A percentile compares a stretch with the other conserved stretches of the same genome.
Evolutionary conservation across 1,140 invertebrate genomes (phyloP).

Genomic region (Archegozetes longisetosus): DNA sequence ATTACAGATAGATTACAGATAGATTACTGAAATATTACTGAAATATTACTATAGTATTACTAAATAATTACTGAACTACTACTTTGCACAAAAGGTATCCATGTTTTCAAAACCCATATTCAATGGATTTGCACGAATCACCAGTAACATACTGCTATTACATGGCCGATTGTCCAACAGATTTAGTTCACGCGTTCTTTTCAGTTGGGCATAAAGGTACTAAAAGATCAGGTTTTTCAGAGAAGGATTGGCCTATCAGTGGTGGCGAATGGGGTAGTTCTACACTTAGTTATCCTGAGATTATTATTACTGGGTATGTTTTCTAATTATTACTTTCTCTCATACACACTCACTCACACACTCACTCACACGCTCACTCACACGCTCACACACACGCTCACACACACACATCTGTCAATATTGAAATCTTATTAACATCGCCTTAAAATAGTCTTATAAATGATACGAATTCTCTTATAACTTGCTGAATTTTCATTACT

Average conservation of each 20-base stretch:
- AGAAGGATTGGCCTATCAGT: conserved; percentile 84
- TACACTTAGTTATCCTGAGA: conserved; percentile 87
- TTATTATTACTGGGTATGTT: conserved; percentile 78
- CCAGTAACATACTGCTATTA: conserved; percentile 90
- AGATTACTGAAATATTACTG: not conserved
- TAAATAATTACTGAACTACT: too few relatives aligned
- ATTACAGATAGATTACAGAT: not conserved
- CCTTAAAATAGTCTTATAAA: too few relatives aligned
- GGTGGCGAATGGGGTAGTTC: conserved; percentile 85
- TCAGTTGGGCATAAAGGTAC: conserved; percentile 55
- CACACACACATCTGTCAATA: too few relatives aligned
- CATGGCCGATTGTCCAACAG: conserved; percentile 89
- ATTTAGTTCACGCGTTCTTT: conserved; percentile 85
- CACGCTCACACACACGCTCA: too few relatives aligned
- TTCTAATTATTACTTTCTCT: too few relatives aligned
- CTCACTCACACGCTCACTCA: too few relatives aligned
- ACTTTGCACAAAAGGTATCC: too few relatives aligned
- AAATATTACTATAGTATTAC: too few relatives aligned
- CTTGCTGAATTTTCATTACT: too few relatives aligned
- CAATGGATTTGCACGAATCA: conserved; percentile 94
- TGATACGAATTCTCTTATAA: too few relatives aligned
- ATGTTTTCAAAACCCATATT: conserved; percentile 95
- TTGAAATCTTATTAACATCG: too few relatives aligned
- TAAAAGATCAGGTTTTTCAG: conserved; percentile 31
- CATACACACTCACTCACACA: too few relatives aligned